Evolutionary conservation across 2,888 invertebrate species (phyloP), one percentile per base, ranked within the genome.

Genomic region (Drosophila anomelani): DNA sequence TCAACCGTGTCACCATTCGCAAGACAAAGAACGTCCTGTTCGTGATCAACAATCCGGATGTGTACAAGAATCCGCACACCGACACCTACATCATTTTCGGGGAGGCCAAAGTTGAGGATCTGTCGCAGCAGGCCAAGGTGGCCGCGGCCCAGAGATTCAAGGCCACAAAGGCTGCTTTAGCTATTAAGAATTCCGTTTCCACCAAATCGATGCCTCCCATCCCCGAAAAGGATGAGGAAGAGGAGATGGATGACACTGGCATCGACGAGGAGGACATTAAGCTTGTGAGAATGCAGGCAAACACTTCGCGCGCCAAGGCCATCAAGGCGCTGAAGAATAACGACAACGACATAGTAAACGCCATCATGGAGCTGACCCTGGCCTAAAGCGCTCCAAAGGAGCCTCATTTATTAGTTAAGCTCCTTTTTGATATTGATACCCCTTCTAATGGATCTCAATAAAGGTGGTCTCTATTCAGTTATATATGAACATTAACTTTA

Each of bases 61-160:
- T 98, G 1, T 97, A 97, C 94, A 98, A 98, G 93, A 98, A 98
- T 91, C 99, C 99, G 4, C 98, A 98, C 81, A 98, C 98, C 17
- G 99, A 99, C 93, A 99, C 99, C 0, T 99, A 99, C 94, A 99
- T 99, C 84, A 98, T 99, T 49, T 99, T 99, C 92, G 99, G 99
- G 53, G 99, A 99, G 93, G 99, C 99, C 36, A 99, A 99, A 95
- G 99, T 99, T 88, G 99, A 99, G 93, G 99, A 99, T 94, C 94
- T 99, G 90, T 98, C 98, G 62, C 99, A 99, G 91, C 99, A 99
- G 71, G 95, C 95, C 26, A 97, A 98, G 92, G 97, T 98, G 93
- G 98, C 98, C 1, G 99, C 99, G 36, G 99, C 99, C 49, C 99
- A 99, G 93, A 97, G 99, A 92, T 98, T 99, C 95, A 99, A 99